Evolutionary conservation across 2,888 invertebrate species (phyloP), one percentile per base, ranked within the genome.

Genomic region (Acronicta alni): DNA sequence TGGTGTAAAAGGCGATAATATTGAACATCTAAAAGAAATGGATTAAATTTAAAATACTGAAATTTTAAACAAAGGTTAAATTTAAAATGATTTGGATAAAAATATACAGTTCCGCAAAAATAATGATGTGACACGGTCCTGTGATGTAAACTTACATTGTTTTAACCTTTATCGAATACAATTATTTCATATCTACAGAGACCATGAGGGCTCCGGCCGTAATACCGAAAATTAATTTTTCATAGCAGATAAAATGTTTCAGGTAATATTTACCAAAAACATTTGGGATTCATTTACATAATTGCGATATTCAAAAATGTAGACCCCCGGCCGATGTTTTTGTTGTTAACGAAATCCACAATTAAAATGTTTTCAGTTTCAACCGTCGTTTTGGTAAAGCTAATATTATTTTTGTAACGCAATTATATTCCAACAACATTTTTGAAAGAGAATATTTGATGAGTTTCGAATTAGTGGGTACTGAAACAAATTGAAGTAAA

Each of bases 281-380:
- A 48, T 60, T 55, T 60, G 16, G 23, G 46, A 45, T 49, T 49
- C 12, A 65, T 65, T 60, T 57, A 26, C 44, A 57, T 65, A 60
- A 65, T 54, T 60, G 15, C 15, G 15, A 38, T 59, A 42, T 39
- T 59, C 44, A 59, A 46, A 51, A 55, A 57, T 38, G 18, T 52
- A 26, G n/a, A 43, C 23, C 6, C 26, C 17, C 18, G 18, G 38
- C 23, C 55, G 35, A 59, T 59, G 55, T 60, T 60, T 49, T 53
- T 42, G 41, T 37, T 38, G n/a, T 51, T 53, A 43, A 16, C 35
- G 15, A 39, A 47, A 47, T 43, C 35, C 44, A 30, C 41, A 26
- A 43, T 53, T 55, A 49, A 38, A 53, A 37, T 9, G 12, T 45
- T 49, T 52, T 14, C 6, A 42, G 16, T 41, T 43, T 32, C 32